Evolutionary conservation across 1,140 invertebrate genomes (phyloP), one percentile per base, ranked within the genome.

Genomic region (Nephotettix cincticeps): DNA sequence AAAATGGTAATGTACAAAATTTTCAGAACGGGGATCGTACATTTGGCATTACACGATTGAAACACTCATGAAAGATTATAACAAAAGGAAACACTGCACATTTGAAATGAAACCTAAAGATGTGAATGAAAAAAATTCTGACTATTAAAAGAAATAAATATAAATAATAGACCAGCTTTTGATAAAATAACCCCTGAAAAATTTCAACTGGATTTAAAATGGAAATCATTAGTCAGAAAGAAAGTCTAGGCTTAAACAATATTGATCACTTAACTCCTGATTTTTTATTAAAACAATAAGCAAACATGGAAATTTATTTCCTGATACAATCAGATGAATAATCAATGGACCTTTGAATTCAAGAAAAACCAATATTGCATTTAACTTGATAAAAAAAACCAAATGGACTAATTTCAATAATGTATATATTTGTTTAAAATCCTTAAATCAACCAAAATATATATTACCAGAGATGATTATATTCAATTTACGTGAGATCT

Each of bases 1-100:
- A 84, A 83, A 78, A 73, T 68, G 19, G 80, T 77, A 74, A 78
- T 84, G 73, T 85, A 75, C 72, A 79, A 78, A 74, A 69, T 79
- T 81, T 71, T 76, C 74, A 28, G 63, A 69, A 71, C 69, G 68
- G 17, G 76, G 76, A 6, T 77, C 70, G 13, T 58, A 73, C 40
- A 73, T 68, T 29, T 80, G 73, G 32, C 66, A 80, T 0, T 70
- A 81, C 74, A 77, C 78, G 3, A 73, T 84, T 58, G 43, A 70
- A 19, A 61, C 81, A 56, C 28, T 84, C 14, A 73, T 81, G 17
- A 13, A 76, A 25, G 63, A 75, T 28, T 84, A 85, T 72, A 85
- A 85, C 77, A 76, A 80, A 64, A 78, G 73, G 43, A 73, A 71
- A 68, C 82, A 84, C 79, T 47, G 79, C 54, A 82, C 78, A 21